Conservation (phyloP, 1,140 invertebrate species). For the Achroia grisella region DNA sequence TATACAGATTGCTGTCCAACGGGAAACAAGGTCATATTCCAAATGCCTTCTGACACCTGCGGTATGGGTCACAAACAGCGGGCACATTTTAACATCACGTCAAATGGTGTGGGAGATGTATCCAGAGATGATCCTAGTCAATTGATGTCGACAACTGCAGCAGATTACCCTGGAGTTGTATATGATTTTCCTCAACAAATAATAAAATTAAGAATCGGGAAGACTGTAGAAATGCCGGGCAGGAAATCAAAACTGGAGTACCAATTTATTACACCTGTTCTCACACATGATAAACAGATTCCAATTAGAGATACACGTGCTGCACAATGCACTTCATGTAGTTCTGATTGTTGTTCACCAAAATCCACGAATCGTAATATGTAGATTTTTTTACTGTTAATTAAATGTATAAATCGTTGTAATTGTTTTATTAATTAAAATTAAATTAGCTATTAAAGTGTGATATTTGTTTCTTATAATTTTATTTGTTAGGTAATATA, state of each 20-base stretch:
- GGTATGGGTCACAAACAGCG: slow-evolving; percentile 48
- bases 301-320: slow-evolving; percentile 50
- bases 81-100: slow-evolving; percentile 50
- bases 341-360: slow-evolving; percentile 28
- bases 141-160: slow-evolving; percentile 31
- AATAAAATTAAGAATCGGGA: slow-evolving; percentile 57
- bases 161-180: slow-evolving; percentile 43
- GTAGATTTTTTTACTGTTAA: neutral
- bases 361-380: slow-evolving; percentile 12
- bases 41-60: slow-evolving; percentile 54
- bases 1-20: slow-evolving; percentile 63
- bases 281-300: slow-evolving; percentile 32
- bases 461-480: neutral
- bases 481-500: neutral
- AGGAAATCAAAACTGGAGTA: slow-evolving; percentile 59
- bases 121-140: slow-evolving; percentile 49
- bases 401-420: slow-evolving; percentile 1
- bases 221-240: slow-evolving; percentile 50
- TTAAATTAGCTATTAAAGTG: neutral
- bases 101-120: slow-evolving; percentile 51
- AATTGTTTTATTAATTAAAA: neutral
- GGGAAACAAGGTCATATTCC: slow-evolving; percentile 61
- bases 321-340: slow-evolving; percentile 40
- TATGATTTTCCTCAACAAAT: slow-evolving; percentile 58
- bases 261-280: slow-evolving; percentile 55